Evolutionary conservation across 2,797 vertebrate genomes (phyloP).

Genomic region (Enteromius paludinosus): DNA sequence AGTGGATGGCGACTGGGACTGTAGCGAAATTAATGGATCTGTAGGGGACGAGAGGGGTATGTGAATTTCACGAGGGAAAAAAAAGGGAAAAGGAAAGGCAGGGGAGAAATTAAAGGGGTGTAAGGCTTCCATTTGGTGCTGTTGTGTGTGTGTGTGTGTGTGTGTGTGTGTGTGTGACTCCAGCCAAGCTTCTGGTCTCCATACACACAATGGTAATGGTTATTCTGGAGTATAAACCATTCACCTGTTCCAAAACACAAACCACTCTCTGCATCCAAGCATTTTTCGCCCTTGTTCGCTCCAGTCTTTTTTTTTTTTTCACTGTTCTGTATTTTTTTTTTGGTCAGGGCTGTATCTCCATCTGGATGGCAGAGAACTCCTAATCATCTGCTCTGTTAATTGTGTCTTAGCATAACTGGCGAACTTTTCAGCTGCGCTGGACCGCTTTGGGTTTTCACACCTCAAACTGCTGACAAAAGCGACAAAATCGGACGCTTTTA

Average conservation of each 20-base stretch:
- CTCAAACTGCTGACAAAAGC: conserved; percentile 60
- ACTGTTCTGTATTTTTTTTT: conserved; percentile 63
- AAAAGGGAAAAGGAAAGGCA: conserved; percentile 67
- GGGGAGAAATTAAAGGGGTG: conserved; percentile 37
- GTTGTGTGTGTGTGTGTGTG: conserved; percentile 62
- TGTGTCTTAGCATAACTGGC: conserved; percentile 82
- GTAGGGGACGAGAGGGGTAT: conserved; percentile 72
- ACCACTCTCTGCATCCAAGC: conserved; percentile 81
- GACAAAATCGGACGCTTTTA: conserved; percentile 19
- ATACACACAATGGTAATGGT: conserved; percentile 87
- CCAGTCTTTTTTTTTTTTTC: conserved; percentile 62
- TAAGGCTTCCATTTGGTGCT: conserved; percentile 83
- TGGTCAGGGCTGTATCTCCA: conserved; percentile 78
- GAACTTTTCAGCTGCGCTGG: conserved; percentile 77
- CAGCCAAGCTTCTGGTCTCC: conserved; percentile 85
- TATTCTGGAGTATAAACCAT: conserved; percentile 87
- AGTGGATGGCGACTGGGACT: conserved; percentile 20
- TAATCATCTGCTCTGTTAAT: conserved; percentile 76
- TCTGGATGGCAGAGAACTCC: conserved; percentile 82
- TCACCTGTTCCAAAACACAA: conserved; percentile 89
- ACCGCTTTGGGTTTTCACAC: conserved; percentile 70
- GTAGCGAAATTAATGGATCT: conserved; percentile 58
- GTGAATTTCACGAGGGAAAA: conserved; percentile 75
- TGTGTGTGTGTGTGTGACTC: conserved; percentile 72
- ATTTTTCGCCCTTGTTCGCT: conserved; percentile 73